These are phyloP conservation scores for Monopterus albus DNA, from an alignment of 2,113 vertebrate genomes.

Conservation along the genomic window DNA sequence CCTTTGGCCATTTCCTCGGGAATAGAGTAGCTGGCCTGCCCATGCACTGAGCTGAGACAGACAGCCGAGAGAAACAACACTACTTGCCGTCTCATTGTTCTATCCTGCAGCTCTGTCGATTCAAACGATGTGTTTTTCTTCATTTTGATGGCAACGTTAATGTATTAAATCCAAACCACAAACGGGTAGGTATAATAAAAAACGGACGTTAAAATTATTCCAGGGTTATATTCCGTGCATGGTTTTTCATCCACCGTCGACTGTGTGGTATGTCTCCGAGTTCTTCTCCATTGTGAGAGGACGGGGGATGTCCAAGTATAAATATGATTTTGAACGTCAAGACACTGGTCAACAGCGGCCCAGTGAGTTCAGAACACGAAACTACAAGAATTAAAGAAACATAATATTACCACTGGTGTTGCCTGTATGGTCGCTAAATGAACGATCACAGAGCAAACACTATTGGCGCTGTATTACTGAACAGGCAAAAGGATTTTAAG, in stretches of 20 bases:
- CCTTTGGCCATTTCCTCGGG: conserved; percentile 68
- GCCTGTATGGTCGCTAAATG: background rate
- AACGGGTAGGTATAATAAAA: rapidly evolving
- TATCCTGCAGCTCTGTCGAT: background rate
- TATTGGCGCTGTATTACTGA: rapidly evolving
- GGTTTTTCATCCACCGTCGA: background rate
- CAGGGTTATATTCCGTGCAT: background rate
- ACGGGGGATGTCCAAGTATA: conserved; percentile 11
- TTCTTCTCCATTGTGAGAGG: background rate
- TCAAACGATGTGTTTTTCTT: background rate
- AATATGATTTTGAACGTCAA: background rate
- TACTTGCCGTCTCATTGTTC: conserved; percentile 71
- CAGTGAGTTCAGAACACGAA: conserved; percentile 84
- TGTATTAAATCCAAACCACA: background rate
- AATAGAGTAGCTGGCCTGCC: conserved; percentile 61
- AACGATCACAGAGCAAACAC: rapidly evolving
- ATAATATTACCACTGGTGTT: background rate
- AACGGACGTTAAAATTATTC: background rate
- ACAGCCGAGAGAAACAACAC: conserved; percentile 49
- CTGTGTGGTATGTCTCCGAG: background rate
- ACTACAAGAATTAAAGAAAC: conserved; percentile 58
- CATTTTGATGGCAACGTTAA: background rate
- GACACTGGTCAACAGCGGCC: conserved; percentile 89
- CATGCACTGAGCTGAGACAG: conserved; percentile 22
- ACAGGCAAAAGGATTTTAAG: rapidly evolving